phyloP scores from a whole-genome alignment of 2,113 vertebrate species.

The Uria lomvia region DNA sequence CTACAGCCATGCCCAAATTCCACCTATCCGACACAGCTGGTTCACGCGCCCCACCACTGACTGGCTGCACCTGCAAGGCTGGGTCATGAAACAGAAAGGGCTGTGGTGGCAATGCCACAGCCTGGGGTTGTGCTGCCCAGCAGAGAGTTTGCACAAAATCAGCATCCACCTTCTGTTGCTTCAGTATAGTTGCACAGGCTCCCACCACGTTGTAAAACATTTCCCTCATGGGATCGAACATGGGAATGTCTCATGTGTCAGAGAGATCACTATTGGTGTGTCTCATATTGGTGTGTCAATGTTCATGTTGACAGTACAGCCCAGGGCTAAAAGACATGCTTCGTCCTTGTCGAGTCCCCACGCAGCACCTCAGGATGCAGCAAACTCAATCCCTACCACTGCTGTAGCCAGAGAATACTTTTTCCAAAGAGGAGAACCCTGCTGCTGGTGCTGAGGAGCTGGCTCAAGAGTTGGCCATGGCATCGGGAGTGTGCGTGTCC shows the following conservation, averaged over 20 bases:
- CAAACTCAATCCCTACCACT: background rate
- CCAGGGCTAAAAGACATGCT: background rate
- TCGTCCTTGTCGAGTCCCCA: background rate
- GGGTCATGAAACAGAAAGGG: background rate
- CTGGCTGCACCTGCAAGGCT: background rate
- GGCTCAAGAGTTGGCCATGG: background rate
- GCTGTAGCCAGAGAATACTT: background rate
- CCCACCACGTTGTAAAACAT: background rate
- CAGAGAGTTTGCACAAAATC: background rate
- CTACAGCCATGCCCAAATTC: background rate
- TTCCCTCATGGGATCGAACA: background rate
- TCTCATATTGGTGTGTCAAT: background rate
- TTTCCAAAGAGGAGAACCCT: background rate
- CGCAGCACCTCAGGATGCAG: background rate
- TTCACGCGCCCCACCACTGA: background rate
- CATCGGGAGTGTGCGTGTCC: fast-evolving
- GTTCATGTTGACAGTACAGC: background rate
- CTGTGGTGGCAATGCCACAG: background rate
- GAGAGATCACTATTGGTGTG: background rate
- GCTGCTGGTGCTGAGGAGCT: background rate
- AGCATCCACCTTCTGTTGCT: background rate
- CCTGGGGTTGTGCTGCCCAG: background rate
- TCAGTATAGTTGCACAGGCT: background rate
- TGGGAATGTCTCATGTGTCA: background rate
- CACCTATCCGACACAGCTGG: background rate